Conservation (phyloP, 2,113 vertebrate species). For the Hiodon tergisus region DNA sequence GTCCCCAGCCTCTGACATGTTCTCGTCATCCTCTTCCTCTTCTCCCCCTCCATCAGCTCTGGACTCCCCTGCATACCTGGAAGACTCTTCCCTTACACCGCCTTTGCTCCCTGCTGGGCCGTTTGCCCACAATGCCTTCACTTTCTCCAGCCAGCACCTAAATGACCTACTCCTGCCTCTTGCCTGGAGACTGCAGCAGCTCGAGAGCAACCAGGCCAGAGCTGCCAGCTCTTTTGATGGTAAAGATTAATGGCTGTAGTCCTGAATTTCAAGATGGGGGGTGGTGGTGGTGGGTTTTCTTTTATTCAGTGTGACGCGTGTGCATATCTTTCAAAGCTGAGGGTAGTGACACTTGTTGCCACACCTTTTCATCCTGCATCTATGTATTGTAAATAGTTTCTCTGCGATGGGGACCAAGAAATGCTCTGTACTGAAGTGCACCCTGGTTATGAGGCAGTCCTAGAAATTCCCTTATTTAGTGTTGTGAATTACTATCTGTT, state of each 20-base stretch:
- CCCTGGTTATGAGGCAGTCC: conserved; percentile 12
- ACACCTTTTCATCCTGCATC: background rate
- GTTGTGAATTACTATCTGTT: too few species aligned
- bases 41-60: conserved; percentile 38
- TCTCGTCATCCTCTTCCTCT: conserved; percentile 30
- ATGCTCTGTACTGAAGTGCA: conserved; percentile 2
- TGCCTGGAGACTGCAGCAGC: conserved; percentile 59
- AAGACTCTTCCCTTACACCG: conserved; percentile 39
- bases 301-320: too few species aligned
- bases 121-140: conserved; percentile 55
- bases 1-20: conserved; percentile 34
- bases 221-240: conserved; percentile 29
- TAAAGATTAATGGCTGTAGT: conserved; percentile 43
- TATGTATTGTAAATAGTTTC: background rate
- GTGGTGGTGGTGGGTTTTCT: background rate
- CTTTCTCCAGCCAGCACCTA: conserved; percentile 64
- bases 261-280: background rate
- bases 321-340: too few species aligned
- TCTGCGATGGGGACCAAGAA: background rate
- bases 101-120: conserved; percentile 24
- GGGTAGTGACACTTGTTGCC: too few species aligned
- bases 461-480: background rate
- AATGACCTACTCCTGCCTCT: conserved; percentile 62
- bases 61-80: conserved; percentile 37
- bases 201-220: conserved; percentile 44